phyloP scores from a whole-genome alignment of 2,113 vertebrate species.

The Atlantisia rogersi region DNA sequence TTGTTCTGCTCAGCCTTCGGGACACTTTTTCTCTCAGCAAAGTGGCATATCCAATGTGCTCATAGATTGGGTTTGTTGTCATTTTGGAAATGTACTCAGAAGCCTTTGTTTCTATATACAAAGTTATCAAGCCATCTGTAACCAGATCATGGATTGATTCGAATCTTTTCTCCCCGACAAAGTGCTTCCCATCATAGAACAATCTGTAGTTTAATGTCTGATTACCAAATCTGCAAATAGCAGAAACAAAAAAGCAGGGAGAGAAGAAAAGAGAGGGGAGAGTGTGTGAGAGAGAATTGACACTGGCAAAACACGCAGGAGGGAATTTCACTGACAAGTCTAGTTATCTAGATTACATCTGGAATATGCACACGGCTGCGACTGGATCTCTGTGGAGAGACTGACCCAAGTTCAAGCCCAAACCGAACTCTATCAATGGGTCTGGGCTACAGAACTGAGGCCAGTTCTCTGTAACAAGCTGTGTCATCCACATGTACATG shows the following conservation, averaged over 20 bases:
- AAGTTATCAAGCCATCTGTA: conserved; percentile 95
- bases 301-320: neutral
- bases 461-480: neutral
- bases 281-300: neutral
- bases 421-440: neutral
- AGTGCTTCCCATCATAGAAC: conserved; percentile 98
- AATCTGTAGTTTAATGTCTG: conserved; percentile 97
- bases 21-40: conserved; percentile 92
- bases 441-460: neutral
- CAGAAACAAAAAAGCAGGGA: neutral
- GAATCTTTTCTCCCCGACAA: conserved; percentile 97
- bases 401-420: neutral
- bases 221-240: conserved; percentile 85
- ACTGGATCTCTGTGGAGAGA: neutral
- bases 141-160: conserved; percentile 97
- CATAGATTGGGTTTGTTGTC: conserved; percentile 98
- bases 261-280: neutral
- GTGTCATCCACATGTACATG: rapidly evolving
- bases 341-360: neutral
- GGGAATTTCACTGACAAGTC: neutral
- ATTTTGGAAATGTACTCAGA: conserved; percentile 98
- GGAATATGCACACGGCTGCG: neutral
- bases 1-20: conserved; percentile 84
- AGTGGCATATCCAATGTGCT: conserved; percentile 94
- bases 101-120: conserved; percentile 98